phyloP scores from a whole-genome alignment of 2,888 invertebrate genomes.

The Drosophila falleni region DNA sequence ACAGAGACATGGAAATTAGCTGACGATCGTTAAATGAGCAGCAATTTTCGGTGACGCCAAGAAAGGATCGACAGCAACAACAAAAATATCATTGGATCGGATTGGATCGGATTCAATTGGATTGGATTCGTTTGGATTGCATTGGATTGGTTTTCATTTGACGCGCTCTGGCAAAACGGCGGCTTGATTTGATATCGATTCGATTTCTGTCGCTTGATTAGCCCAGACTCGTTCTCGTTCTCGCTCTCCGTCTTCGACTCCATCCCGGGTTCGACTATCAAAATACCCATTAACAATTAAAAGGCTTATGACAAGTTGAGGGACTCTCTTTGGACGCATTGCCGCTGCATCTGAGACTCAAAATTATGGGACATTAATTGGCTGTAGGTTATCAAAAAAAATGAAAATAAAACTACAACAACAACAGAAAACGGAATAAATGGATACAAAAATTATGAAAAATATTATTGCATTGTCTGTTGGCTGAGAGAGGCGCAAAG shows the following conservation, averaged over 20 bases:
- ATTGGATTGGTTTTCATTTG: slow-evolving; percentile 78
- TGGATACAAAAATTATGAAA: slow-evolving; percentile 81
- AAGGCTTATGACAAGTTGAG: slow-evolving; percentile 74
- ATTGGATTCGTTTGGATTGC: slow-evolving; percentile 37
- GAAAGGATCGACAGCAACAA: slow-evolving; percentile 48
- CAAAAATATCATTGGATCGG: slow-evolving; percentile 37
- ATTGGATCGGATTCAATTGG: slow-evolving; percentile 54
- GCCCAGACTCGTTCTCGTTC: slow-evolving; percentile 9
- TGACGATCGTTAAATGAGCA: slow-evolving; percentile 76
- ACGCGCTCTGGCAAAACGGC: slow-evolving; percentile 64
- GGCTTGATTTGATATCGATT: slow-evolving; percentile 57
- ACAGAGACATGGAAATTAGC: slow-evolving; percentile 72
- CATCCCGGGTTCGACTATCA: slow-evolving; percentile 49
- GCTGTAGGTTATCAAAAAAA: slow-evolving; percentile 53
- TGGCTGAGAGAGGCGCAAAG: slow-evolving; percentile 58
- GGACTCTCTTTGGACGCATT: slow-evolving; percentile 25
- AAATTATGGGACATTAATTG: slow-evolving; percentile 84
- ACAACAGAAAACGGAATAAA: slow-evolving; percentile 21
- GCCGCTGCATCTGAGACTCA: slow-evolving; percentile 44
- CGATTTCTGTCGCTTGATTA: slow-evolving; percentile 56
- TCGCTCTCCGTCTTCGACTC: neutral
- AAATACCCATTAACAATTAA: slow-evolving; percentile 78
- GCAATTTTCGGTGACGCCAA: slow-evolving; percentile 74
- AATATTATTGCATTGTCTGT: slow-evolving; percentile 78
- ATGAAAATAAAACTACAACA: neutral